Evolutionary conservation across 2,888 invertebrate species (phyloP).

Genomic region (Epistrophella euchroma): DNA sequence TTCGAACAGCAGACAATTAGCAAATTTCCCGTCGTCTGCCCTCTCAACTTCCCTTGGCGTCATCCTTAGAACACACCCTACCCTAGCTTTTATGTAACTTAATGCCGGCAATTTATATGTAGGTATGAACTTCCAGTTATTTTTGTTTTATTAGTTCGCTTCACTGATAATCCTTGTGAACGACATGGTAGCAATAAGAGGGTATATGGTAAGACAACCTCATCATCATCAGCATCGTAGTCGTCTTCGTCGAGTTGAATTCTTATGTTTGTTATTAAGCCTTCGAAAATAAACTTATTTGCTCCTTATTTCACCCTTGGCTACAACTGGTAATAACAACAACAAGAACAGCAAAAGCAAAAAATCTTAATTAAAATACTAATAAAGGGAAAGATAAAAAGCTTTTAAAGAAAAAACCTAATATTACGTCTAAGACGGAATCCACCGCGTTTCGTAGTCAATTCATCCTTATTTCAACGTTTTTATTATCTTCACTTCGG

Average conservation of each 20-base stretch:
- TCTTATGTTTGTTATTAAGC: constrained; percentile 3
- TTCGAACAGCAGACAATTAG: constrained; percentile 40
- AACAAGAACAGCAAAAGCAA: not conserved
- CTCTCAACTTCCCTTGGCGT: not conserved
- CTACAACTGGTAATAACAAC: not conserved
- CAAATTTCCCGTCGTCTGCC: not conserved
- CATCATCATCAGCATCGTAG: constrained; percentile 11
- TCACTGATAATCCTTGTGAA: constrained; percentile 42
- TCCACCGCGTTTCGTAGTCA: not conserved
- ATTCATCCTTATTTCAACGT: not conserved
- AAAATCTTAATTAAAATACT: constrained; percentile 35
- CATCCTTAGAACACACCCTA: not conserved
- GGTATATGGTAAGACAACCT: not conserved
- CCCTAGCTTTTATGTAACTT: not conserved
- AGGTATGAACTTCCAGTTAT: constrained; percentile 12
- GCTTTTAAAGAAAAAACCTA: constrained; percentile 2
- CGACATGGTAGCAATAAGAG: not conserved
- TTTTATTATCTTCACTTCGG: not conserved
- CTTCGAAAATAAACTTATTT: constrained; percentile 33
- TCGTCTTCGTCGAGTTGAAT: not conserved
- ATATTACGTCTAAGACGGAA: not conserved
- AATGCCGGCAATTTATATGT: not conserved
- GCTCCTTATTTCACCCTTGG: not conserved
- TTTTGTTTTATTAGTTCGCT: constrained; percentile 54
- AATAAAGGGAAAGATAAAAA: constrained; percentile 55